phyloP scores from a whole-genome alignment of 2,797 vertebrate species.

The Malurus splendens region DNA sequence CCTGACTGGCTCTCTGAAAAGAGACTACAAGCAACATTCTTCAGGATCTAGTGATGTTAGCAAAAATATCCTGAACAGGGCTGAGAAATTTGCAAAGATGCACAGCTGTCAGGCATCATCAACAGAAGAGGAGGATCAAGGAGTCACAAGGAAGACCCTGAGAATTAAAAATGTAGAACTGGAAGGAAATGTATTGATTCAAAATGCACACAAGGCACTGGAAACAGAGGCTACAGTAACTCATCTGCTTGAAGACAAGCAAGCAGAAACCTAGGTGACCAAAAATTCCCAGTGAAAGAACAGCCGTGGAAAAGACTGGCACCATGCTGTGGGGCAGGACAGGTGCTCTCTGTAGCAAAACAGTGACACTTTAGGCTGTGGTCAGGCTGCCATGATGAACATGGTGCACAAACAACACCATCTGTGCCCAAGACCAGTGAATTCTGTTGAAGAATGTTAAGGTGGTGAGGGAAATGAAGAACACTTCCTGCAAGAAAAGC shows the following conservation, averaged over 20 bases:
- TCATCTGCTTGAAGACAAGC: background rate
- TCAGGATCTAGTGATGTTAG: background rate
- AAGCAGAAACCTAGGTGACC: background rate
- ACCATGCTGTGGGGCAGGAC: background rate
- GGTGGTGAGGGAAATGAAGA: background rate
- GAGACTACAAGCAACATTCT: background rate
- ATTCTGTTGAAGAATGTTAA: background rate
- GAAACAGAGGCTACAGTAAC: background rate
- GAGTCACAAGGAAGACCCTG: background rate
- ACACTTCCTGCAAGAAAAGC: background rate
- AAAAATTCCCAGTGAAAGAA: background rate
- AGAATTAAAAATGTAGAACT: background rate
- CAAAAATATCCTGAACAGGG: background rate
- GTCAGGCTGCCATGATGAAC: background rate
- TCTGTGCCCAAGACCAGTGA: background rate
- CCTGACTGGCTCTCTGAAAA: background rate
- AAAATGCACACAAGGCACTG: background rate
- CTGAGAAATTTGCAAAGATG: background rate
- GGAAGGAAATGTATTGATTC: background rate
- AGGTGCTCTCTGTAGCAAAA: background rate
- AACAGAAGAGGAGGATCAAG: background rate
- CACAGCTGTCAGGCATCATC: background rate
- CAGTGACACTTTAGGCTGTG: background rate
- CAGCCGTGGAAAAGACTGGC: background rate
- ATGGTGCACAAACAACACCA: background rate